These are phyloP conservation scores for Hypena proboscidalis DNA, from an alignment of 2,888 invertebrate species.

Conservation along the genomic window DNA sequence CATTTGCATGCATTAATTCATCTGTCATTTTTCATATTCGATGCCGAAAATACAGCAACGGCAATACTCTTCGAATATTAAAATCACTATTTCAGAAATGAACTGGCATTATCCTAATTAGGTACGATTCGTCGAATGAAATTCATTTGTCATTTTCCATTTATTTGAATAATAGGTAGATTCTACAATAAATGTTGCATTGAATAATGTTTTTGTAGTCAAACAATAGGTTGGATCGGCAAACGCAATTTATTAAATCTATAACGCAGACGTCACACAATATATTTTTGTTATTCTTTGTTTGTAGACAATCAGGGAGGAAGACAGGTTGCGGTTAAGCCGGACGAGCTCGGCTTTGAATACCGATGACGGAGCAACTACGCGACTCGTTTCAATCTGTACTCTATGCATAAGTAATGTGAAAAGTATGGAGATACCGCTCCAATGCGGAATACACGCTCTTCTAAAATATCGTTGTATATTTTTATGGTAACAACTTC, in stretches of 20 bases:
- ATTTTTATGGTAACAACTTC: constrained; percentile 77
- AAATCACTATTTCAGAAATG: background rate
- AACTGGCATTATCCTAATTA: constrained; percentile 6
- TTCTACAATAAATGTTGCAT: constrained; percentile 9
- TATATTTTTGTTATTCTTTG: constrained; percentile 62
- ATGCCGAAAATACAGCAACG: constrained; percentile 29
- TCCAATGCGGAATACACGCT: constrained; percentile 69
- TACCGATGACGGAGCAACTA: constrained; percentile 78
- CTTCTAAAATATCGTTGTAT: constrained; percentile 77
- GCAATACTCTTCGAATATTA: too few relatives aligned
- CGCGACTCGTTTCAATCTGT: constrained; percentile 81
- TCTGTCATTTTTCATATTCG: too few relatives aligned
- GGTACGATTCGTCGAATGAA: background rate
- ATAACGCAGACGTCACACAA: constrained; percentile 29
- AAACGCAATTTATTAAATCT: constrained; percentile 36
- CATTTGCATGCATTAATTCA: too few relatives aligned
- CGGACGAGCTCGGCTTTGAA: constrained; percentile 72
- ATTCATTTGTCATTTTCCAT: background rate
- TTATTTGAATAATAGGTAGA: constrained; percentile 2
- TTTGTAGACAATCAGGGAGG: constrained; percentile 73
- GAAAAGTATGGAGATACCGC: constrained; percentile 80
- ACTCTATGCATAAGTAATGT: constrained; percentile 84
- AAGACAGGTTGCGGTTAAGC: constrained; percentile 71
- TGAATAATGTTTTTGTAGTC: constrained; percentile 28
- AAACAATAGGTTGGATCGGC: constrained; percentile 31